Conservation (phyloP, 2,797 vertebrate genomes). For the Sebastes vulpes region DNA sequence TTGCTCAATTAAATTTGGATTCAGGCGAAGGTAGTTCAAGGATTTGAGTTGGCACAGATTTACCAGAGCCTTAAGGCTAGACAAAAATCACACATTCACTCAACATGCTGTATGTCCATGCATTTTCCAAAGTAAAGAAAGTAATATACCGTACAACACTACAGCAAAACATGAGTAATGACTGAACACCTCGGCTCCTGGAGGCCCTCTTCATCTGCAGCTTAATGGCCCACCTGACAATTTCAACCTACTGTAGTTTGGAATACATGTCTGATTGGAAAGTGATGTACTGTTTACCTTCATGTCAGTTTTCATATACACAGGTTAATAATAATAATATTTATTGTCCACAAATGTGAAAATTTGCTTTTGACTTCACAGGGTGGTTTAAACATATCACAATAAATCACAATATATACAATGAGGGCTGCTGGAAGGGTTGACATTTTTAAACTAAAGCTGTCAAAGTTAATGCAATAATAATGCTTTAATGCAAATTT, state of each 20-base stretch:
- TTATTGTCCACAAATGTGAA: not conserved
- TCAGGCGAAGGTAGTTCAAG: constrained; percentile 67
- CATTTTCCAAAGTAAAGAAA: constrained; percentile 46
- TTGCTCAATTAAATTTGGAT: constrained; percentile 58
- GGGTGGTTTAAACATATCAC: not conserved
- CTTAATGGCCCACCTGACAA: constrained; percentile 56
- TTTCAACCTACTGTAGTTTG: constrained; percentile 37
- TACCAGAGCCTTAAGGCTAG: constrained; percentile 35
- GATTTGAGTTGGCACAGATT: constrained; percentile 60
- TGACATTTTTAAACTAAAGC: too few species aligned
- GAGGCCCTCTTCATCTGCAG: constrained; percentile 47
- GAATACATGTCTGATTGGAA: constrained; percentile 11
- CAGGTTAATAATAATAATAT: not conserved
- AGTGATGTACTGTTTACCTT: constrained; percentile 31
- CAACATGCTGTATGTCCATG: constrained; percentile 61
- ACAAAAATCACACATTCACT: constrained; percentile 34
- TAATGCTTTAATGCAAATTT: too few species aligned
- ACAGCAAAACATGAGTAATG: constrained; percentile 21
- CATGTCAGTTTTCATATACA: not conserved
- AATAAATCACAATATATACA: not conserved
- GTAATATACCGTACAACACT: constrained; percentile 22
- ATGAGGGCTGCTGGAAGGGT: too few species aligned
- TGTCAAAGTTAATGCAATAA: too few species aligned
- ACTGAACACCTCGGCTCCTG: constrained; percentile 15
- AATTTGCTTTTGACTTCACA: not conserved